These are phyloP conservation scores for Cyrtonyx montezumae DNA, from an alignment of 2,113 vertebrate genomes.

Conservation along the genomic window DNA sequence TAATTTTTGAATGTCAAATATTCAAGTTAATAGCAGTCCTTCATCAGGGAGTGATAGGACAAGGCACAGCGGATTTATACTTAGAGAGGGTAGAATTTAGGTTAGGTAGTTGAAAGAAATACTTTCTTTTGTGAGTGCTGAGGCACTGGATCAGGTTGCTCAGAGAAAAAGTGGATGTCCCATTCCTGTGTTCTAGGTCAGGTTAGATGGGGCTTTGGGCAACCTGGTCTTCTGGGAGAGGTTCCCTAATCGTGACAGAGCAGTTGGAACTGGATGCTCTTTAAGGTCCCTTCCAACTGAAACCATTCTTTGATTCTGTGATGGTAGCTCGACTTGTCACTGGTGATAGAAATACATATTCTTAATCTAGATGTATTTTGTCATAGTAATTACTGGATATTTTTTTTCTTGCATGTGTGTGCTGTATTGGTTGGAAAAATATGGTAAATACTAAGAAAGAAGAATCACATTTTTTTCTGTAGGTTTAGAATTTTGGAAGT, in stretches of 20 bases:
- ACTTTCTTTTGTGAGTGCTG: not conserved
- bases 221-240: not conserved
- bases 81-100: not conserved
- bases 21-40: not conserved
- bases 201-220: not conserved
- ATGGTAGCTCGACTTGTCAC: not conserved
- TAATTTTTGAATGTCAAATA: not conserved
- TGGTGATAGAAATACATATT: not conserved
- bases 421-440: not conserved
- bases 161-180: not conserved
- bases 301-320: not conserved
- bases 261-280: not conserved
- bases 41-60: not conserved
- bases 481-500: not conserved
- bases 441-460: not conserved
- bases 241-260: not conserved
- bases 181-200: not conserved
- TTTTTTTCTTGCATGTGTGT: not conserved
- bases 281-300: not conserved
- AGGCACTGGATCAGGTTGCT: not conserved
- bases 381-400: not conserved
- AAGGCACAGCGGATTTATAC: not conserved
- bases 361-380: not conserved
- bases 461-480: not conserved
- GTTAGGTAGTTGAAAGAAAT: not conserved